phyloP scores from a whole-genome alignment of 2,797 vertebrate species.

The Mus caroli region DNA sequence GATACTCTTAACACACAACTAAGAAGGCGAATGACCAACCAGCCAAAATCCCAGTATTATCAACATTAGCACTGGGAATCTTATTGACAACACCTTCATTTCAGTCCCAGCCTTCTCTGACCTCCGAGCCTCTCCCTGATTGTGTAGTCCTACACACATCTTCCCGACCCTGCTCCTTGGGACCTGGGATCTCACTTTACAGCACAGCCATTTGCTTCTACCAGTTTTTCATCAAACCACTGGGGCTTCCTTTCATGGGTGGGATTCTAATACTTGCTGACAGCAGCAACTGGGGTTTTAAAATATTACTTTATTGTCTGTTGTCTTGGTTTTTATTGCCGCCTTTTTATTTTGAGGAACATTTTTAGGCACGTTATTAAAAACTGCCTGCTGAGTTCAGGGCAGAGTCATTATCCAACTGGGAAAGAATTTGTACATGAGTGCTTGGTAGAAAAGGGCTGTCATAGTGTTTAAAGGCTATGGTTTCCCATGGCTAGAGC shows the following conservation, averaged over 20 bases:
- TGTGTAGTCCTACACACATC: conserved; percentile 72
- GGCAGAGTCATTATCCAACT: conserved; percentile 77
- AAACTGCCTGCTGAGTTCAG: conserved; percentile 83
- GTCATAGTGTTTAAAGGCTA: conserved; percentile 71
- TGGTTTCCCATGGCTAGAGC: conserved; percentile 64
- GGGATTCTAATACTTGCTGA: conserved; percentile 84
- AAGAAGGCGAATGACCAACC: not conserved
- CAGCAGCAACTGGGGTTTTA: conserved; percentile 83
- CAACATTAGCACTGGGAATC: conserved; percentile 38
- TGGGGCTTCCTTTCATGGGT: conserved; percentile 74
- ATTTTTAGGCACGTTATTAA: conserved; percentile 86
- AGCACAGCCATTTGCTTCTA: conserved; percentile 76
- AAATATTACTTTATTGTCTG: conserved; percentile 85
- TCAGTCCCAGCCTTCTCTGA: conserved; percentile 71
- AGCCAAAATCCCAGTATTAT: not conserved
- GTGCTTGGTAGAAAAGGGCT: conserved; percentile 63
- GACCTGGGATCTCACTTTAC: conserved; percentile 76
- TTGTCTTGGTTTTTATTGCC: conserved; percentile 83
- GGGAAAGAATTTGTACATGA: conserved; percentile 78
- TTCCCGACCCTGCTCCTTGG: not conserved
- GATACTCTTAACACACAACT: not conserved
- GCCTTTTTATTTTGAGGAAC: conserved; percentile 75
- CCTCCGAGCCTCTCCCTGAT: conserved; percentile 16
- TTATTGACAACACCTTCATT: conserved; percentile 65
- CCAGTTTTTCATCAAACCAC: conserved; percentile 78